Conservation (phyloP, 2,888 invertebrate species). For the Brenthis hecate region DNA sequence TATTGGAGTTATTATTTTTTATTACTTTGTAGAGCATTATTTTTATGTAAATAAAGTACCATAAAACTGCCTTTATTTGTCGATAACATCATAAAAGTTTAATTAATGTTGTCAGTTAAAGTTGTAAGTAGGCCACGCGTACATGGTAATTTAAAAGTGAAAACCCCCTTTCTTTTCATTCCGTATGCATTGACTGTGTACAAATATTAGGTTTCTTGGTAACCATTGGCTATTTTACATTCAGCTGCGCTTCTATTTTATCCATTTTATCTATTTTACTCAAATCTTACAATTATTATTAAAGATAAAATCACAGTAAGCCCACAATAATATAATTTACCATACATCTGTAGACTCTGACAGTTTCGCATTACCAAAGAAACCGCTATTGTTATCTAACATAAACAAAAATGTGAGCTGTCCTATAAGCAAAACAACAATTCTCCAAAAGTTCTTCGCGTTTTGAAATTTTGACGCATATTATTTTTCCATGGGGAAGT, state of each 20-base stretch:
- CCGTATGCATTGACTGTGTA: slow-evolving; percentile 11
- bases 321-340: too few species aligned
- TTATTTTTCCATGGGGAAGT: too few species aligned
- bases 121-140: slow-evolving; percentile 16
- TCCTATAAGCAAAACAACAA: too few species aligned
- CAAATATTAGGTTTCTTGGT: slow-evolving; percentile 11
- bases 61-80: slow-evolving; percentile 1
- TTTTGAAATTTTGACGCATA: too few species aligned
- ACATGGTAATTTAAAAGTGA: slow-evolving; percentile 22
- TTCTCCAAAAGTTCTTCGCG: too few species aligned
- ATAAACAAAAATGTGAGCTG: too few species aligned
- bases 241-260: background rate
- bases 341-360: too few species aligned
- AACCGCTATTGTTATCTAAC: too few species aligned
- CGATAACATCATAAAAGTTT: slow-evolving; percentile 19
- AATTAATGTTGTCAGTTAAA: slow-evolving; percentile 19
- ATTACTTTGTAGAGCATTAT: too few species aligned
- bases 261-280: background rate
- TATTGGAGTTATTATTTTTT: too few species aligned
- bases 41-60: slow-evolving; percentile 7
- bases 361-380: too few species aligned
- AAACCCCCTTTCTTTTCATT: slow-evolving; percentile 22
- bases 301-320: too few species aligned
- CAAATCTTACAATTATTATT: background rate
- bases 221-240: slow-evolving; percentile 5